Conservation (phyloP, 2,113 vertebrate species). For the Fulica atra region DNA sequence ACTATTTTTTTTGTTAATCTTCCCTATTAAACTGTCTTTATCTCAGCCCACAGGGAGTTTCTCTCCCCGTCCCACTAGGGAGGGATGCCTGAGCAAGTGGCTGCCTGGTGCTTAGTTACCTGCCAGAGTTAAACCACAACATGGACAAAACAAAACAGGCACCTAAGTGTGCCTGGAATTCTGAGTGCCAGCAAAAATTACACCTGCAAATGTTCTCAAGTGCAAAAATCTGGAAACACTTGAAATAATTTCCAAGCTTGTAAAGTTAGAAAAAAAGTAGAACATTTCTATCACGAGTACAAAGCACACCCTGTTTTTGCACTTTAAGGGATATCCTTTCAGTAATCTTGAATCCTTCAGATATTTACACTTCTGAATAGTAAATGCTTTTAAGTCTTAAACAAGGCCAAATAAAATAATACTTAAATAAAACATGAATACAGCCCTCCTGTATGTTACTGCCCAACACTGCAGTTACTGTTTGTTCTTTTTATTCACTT, state of each 20-base stretch:
- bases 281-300: background rate
- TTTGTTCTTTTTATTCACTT: background rate
- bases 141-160: background rate
- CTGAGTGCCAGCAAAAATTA: background rate
- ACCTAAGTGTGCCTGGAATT: background rate
- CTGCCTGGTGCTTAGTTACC: too few relatives aligned
- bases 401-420: background rate
- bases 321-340: background rate
- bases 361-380: background rate
- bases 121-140: too few relatives aligned
- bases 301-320: background rate
- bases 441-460: background rate
- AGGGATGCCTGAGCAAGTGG: too few relatives aligned
- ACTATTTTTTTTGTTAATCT: too few relatives aligned
- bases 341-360: background rate
- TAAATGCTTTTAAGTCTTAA: background rate
- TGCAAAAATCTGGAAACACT: background rate
- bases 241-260: background rate
- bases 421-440: background rate
- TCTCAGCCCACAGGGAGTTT: too few relatives aligned
- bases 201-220: constrained; percentile 3
- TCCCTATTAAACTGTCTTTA: too few relatives aligned
- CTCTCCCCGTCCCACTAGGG: too few relatives aligned
- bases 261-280: background rate
- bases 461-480: background rate